phyloP scores from a whole-genome alignment of 2,113 vertebrate species.

The Pedionomus torquatus region DNA sequence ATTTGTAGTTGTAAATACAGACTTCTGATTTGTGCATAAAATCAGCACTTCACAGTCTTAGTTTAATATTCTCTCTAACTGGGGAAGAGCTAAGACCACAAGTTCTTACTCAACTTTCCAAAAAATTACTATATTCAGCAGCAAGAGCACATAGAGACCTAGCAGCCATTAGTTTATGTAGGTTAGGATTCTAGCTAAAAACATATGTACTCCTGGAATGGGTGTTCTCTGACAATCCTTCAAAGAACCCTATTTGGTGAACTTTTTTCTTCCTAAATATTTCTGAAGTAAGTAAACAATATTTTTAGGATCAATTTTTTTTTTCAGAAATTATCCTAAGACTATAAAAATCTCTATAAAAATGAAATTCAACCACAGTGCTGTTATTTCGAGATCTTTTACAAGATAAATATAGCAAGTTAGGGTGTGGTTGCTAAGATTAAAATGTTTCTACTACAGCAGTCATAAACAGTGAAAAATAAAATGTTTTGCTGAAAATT shows the following conservation, averaged over 20 bases:
- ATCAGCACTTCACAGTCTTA: not conserved
- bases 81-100: not conserved
- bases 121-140: not conserved
- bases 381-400: constrained; percentile 76
- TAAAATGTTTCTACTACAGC: constrained; percentile 56
- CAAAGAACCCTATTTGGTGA: not conserved
- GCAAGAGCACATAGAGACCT: not conserved
- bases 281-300: not conserved
- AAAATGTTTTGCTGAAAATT: constrained; percentile 54
- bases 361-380: constrained; percentile 69
- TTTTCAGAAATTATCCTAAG: constrained; percentile 46
- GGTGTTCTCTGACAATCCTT: not conserved
- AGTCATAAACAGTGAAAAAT: constrained; percentile 62
- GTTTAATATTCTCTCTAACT: not conserved
- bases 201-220: not conserved
- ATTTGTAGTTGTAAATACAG: not conserved
- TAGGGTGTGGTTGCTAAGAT: constrained; percentile 75
- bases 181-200: not conserved
- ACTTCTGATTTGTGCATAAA: not conserved
- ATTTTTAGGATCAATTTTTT: not conserved
- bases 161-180: not conserved
- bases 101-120: not conserved
- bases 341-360: constrained; percentile 56
- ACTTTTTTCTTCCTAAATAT: not conserved
- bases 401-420: constrained; percentile 73